Percentiles rank a stretch among this genome's conserved stretches.
Evolutionary conservation across 2,888 invertebrate genomes (phyloP).

Genomic region (Parnassius smintheus): DNA sequence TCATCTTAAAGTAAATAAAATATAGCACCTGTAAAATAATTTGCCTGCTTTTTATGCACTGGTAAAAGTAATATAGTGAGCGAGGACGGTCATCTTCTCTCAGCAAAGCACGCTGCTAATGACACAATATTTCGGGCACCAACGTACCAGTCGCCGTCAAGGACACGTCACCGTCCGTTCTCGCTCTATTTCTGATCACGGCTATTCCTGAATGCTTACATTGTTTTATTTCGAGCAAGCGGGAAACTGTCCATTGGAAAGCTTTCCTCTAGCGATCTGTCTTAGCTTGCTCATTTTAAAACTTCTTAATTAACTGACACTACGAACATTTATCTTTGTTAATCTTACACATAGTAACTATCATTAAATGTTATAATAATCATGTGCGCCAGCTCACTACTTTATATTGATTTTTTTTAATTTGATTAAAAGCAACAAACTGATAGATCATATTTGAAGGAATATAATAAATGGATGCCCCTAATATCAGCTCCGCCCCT

Average conservation of each 20-base stretch:
- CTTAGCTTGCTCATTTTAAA: constrained; percentile 12
- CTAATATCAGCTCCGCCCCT: no score
- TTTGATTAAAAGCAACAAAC: no score
- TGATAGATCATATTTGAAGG: no score
- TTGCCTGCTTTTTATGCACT: not conserved
- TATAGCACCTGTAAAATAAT: constrained; percentile 11
- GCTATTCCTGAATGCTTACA: constrained; percentile 77
- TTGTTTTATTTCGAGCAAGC: constrained; percentile 72
- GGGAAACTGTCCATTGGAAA: constrained; percentile 67
- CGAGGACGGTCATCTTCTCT: constrained; percentile 28
- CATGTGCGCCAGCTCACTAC: no score
- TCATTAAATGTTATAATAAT: no score
- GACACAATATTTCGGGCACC: constrained; percentile 67
- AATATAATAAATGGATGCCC: no score
- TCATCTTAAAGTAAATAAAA: constrained; percentile 7
- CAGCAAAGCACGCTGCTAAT: constrained; percentile 46
- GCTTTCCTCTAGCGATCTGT: constrained; percentile 46
- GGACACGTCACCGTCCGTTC: constrained; percentile 68
- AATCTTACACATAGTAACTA: no score
- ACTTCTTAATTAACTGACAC: constrained; percentile 3
- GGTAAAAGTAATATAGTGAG: constrained; percentile 3
- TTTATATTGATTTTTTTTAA: no score
- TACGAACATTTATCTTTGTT: no score
- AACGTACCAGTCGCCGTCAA: constrained; percentile 53
- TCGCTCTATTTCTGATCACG: constrained; percentile 63